A percentile compares a stretch with the other conserved stretches of the same genome.
These are phyloP conservation scores for Vidua macroura DNA, from an alignment of 2,113 vertebrate genomes.

Conservation along the genomic window DNA sequence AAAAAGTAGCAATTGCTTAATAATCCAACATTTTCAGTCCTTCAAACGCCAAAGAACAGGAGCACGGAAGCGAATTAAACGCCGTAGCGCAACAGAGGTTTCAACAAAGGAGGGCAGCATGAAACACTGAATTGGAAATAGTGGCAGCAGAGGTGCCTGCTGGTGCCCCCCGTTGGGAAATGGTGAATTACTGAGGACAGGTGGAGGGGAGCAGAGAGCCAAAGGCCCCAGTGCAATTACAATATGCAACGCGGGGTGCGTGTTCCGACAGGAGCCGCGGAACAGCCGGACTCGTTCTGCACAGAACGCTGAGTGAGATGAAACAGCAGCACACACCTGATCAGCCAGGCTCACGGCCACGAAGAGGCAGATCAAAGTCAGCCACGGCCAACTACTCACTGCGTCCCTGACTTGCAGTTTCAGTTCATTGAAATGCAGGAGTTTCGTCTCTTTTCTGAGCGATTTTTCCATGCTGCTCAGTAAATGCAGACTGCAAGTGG, in stretches of 20 bases:
- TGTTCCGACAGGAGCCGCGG: conserved; percentile 45
- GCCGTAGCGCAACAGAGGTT: not conserved
- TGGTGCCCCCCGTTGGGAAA: conserved; percentile 42
- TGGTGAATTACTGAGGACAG: conserved; percentile 31
- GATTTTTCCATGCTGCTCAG: not conserved
- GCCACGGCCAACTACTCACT: not conserved
- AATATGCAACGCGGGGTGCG: not conserved
- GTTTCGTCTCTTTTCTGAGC: conserved; percentile 17
- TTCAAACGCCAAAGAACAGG: not conserved
- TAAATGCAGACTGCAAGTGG: not conserved
- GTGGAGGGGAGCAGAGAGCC: conserved; percentile 28
- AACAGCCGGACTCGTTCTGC: conserved; percentile 19
- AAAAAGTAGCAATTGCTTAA: not conserved
- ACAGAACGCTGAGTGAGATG: conserved; percentile 26
- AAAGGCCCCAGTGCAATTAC: conserved; percentile 5
- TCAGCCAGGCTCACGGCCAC: conserved; percentile 4
- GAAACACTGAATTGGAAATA: not conserved
- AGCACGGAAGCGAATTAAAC: not conserved
- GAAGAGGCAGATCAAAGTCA: conserved; percentile 48
- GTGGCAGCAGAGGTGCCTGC: not conserved
- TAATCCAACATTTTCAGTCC: not conserved
- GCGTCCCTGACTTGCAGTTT: conserved; percentile 56
- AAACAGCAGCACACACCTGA: conserved; percentile 28
- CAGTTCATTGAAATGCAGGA: conserved; percentile 56
- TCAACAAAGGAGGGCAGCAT: not conserved